These are phyloP conservation scores for Asarcornis scutulata DNA, from an alignment of 2,113 vertebrate species.

Conservation along the genomic window DNA sequence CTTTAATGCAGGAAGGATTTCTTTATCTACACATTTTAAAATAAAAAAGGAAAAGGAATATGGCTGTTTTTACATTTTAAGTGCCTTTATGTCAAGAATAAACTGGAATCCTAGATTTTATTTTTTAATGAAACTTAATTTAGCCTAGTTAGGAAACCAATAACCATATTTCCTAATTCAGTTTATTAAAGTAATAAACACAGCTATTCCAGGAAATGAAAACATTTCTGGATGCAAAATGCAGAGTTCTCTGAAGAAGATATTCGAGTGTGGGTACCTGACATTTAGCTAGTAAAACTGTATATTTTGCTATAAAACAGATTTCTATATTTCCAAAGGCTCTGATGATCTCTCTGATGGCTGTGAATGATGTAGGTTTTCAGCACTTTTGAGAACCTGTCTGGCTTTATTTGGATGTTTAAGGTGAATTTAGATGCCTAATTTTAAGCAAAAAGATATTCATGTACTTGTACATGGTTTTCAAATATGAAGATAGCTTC, in stretches of 20 bases:
- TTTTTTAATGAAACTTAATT: conserved; percentile 61
- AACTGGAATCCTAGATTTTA: conserved; percentile 32
- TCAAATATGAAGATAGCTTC: not conserved
- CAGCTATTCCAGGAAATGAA: conserved; percentile 53
- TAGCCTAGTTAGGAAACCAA: conserved; percentile 49
- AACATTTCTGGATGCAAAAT: conserved; percentile 34
- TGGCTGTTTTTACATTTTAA: conserved; percentile 16
- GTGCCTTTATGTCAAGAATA: conserved; percentile 3
- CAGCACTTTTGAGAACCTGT: not conserved
- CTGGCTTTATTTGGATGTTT: not conserved
- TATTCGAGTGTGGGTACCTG: not conserved
- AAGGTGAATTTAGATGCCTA: not conserved
- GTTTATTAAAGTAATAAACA: conserved; percentile 69
- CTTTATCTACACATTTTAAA: conserved; percentile 1
- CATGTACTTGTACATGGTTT: not conserved
- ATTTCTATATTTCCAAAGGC: not conserved
- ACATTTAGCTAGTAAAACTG: not conserved
- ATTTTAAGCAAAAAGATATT: not conserved
- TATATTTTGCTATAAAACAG: not conserved
- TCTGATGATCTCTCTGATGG: rapidly evolving
- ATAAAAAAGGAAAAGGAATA: not conserved
- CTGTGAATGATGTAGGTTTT: not conserved
- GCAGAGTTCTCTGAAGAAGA: not conserved
- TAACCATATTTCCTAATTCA: conserved; percentile 49
- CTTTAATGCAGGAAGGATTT: conserved; percentile 24